Percentiles rank a stretch among this genome's conserved stretches.
These are phyloP conservation scores for Sebastes kiyomatsui DNA, from an alignment of 2,797 vertebrate species.

Conservation along the genomic window DNA sequence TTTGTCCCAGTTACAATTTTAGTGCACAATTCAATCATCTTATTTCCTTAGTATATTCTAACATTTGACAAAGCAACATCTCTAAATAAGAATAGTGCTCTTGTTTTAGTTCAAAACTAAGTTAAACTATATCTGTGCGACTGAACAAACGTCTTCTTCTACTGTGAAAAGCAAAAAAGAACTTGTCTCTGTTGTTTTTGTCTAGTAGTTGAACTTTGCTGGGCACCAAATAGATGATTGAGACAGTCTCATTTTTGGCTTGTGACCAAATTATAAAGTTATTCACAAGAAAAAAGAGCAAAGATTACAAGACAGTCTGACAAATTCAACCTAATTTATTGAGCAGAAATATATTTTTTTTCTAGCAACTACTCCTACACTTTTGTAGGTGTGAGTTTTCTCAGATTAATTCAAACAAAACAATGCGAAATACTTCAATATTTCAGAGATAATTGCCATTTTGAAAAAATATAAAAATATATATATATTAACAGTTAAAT, in stretches of 20 bases:
- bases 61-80: constrained; percentile 15
- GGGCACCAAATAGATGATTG: neutral
- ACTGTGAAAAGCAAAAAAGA: neutral
- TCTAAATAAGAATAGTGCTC: neutral
- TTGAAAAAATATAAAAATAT: neutral
- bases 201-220: neutral
- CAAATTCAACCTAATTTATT: neutral
- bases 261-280: neutral
- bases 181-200: neutral
- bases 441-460: neutral
- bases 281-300: neutral
- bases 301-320: neutral
- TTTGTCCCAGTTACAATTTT: constrained; percentile 32
- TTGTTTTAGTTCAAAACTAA: constrained; percentile 13
- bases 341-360: neutral
- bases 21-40: constrained; percentile 16
- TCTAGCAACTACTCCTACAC: neutral
- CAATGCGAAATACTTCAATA: neutral
- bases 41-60: constrained; percentile 20
- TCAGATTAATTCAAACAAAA: neutral
- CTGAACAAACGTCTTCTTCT: neutral
- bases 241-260: neutral
- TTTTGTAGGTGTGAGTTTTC: neutral
- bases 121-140: neutral
- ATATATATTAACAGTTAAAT: neutral